phyloP scores from a whole-genome alignment of 2,113 vertebrate genomes.

The Oncorhynchus kisutch region DNA sequence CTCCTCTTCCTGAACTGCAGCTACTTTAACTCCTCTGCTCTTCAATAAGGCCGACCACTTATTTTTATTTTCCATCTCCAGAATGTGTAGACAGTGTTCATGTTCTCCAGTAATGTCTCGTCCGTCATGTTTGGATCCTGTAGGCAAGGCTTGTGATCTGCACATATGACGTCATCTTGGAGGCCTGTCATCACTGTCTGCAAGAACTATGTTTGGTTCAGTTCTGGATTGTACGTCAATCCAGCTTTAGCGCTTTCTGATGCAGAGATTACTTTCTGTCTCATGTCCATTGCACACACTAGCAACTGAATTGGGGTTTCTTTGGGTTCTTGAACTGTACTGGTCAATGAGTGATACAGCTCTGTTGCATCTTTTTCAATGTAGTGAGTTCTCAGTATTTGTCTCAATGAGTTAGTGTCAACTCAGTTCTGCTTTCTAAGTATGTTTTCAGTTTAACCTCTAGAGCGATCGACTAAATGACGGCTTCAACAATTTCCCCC shows the following conservation, averaged over 20 bases:
- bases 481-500: constrained; percentile 22
- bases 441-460: constrained; percentile 12
- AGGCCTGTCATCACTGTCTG: constrained; percentile 23
- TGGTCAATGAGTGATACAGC: constrained; percentile 24
- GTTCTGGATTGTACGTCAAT: constrained; percentile 21
- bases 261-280: constrained; percentile 33
- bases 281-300: constrained; percentile 26
- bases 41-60: constrained; percentile 2
- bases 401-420: neutral
- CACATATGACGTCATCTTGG: neutral
- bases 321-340: constrained; percentile 22
- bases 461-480: constrained; percentile 10
- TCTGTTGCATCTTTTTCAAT: constrained; percentile 34
- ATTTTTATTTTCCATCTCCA: constrained; percentile 20
- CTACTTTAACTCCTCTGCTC: neutral
- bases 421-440: constrained; percentile 21
- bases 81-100: neutral
- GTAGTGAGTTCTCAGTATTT: constrained; percentile 16
- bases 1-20: neutral
- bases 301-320: constrained; percentile 26
- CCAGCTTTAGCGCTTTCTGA: constrained; percentile 8
- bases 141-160: constrained; percentile 23
- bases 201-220: constrained; percentile 29
- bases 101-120: neutral
- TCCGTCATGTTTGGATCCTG: neutral